phyloP scores from a whole-genome alignment of 2,113 vertebrate species.

The Upupa epops region DNA sequence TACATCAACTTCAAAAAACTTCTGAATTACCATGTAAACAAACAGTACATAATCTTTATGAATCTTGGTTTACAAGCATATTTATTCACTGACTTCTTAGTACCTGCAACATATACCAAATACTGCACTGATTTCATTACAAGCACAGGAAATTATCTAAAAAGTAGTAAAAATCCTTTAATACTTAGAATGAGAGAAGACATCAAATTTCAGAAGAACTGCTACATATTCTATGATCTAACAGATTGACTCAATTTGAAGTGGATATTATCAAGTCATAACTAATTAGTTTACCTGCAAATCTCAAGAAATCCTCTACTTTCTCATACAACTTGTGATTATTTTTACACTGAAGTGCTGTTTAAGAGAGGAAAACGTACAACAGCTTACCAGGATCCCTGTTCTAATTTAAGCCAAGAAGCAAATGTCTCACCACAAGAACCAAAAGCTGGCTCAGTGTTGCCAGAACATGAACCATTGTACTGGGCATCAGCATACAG shows the following conservation, averaged over 20 bases:
- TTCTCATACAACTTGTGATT: not conserved
- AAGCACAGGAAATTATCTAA: not conserved
- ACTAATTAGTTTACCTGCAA: not conserved
- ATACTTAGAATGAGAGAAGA: too few relatives aligned
- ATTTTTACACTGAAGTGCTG: not conserved
- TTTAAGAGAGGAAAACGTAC: not conserved
- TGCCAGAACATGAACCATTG: not conserved
- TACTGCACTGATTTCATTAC: not conserved
- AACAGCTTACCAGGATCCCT: not conserved
- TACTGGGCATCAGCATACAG: not conserved
- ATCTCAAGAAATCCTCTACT: not conserved
- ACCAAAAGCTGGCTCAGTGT: not conserved
- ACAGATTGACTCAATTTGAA: not conserved
- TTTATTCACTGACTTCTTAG: not conserved
- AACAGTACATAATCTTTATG: not conserved
- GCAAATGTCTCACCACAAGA: fast-evolving
- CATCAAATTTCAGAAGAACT: not conserved
- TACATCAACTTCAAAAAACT: not conserved
- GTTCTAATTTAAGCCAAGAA: not conserved
- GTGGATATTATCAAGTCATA: not conserved
- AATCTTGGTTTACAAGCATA: not conserved
- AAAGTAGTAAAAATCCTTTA: not conserved
- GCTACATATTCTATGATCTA: fast-evolving
- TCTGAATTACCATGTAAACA: not conserved
- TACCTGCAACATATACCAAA: not conserved